Conservation (phyloP, 2,797 vertebrate species). For the Chrysocyon brachyurus region DNA sequence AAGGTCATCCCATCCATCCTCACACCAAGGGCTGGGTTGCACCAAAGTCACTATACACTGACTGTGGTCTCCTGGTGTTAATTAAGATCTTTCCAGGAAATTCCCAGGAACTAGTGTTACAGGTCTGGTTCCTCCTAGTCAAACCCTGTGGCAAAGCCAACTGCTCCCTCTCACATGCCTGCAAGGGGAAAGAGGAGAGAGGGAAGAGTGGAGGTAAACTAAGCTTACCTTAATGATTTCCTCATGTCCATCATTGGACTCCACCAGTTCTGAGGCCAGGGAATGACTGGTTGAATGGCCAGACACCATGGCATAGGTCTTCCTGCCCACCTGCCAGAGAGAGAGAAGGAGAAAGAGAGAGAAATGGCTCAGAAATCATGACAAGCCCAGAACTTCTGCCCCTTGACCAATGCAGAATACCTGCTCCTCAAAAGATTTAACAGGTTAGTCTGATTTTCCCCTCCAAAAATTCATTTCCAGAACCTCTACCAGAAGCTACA, state of each 20-base stretch:
- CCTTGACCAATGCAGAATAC: background rate
- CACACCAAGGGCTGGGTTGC: accelerated
- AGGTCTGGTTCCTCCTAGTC: background rate
- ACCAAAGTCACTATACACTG: background rate
- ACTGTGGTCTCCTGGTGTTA: background rate
- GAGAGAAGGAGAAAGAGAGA: constrained; percentile 27
- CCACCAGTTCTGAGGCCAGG: constrained; percentile 91
- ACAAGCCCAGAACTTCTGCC: background rate
- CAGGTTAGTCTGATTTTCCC: background rate
- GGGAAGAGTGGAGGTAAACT: no score
- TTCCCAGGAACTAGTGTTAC: background rate
- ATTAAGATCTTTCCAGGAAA: background rate
- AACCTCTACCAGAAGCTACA: constrained; percentile 11
- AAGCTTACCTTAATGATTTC: constrained; percentile 95
- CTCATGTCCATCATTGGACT: constrained; percentile 93
- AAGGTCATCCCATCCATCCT: background rate
- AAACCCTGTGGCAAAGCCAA: background rate
- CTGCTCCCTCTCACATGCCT: background rate
- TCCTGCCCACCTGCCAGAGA: constrained; percentile 91
- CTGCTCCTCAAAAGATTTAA: background rate
- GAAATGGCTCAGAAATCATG: background rate
- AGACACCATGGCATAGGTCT: constrained; percentile 93
- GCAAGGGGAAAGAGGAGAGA: background rate
- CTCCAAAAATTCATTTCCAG: background rate
- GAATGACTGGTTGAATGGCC: constrained; percentile 87